Evolutionary conservation across 2,888 invertebrate genomes (phyloP), one percentile per base, ranked within the genome.

Genomic region (Andrena camellia): DNA sequence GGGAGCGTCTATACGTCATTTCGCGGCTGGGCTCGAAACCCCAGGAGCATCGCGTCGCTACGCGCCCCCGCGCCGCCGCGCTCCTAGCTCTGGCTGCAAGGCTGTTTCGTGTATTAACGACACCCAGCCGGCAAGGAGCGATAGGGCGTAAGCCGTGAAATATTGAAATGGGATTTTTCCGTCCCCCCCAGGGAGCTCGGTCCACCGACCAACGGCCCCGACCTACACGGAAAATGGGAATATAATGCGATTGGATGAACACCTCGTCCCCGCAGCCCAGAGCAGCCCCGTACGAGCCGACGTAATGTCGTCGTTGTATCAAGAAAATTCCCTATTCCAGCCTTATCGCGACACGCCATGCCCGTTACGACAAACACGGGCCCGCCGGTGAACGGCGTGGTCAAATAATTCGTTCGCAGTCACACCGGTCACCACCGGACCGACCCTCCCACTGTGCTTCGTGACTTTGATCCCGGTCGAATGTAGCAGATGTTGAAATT

Each of bases 81-180:
- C 23, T 10, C 10, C 26, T 57, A n/a, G n/a, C 8, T 10, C 57
- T 57, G 26, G 23, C 57, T 23, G 20, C 17, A 42, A 10, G 71
- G 71, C 71, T 88, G 86, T 81, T 84, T 86, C 81, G 84, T 42
- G 78, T 86, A 86, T 88, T 87, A 88, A 84, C 81, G 80, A 75
- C 79, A 60, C 70, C 59, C 70, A 77, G 70, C 73, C 78, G 83
- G 77, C 73, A 64, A 73, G 83, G 68, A 86, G 85, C 87, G 90
- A 90, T 90, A 90, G 79, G 83, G 81, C 79, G 85, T 89, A 88
- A 88, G 87, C 84, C 81, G 86, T 90, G 86, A 90, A 90, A 90
- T 90, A 90, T 90, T 88, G 90, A 90, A 89, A 89, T 86, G 86
- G 84, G 80, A 87, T 88, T 89, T 90, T 89, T 88, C 85, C 80